These are phyloP conservation scores for Agrotis segetum DNA, from an alignment of 2,888 invertebrate genomes.

Conservation along the genomic window DNA sequence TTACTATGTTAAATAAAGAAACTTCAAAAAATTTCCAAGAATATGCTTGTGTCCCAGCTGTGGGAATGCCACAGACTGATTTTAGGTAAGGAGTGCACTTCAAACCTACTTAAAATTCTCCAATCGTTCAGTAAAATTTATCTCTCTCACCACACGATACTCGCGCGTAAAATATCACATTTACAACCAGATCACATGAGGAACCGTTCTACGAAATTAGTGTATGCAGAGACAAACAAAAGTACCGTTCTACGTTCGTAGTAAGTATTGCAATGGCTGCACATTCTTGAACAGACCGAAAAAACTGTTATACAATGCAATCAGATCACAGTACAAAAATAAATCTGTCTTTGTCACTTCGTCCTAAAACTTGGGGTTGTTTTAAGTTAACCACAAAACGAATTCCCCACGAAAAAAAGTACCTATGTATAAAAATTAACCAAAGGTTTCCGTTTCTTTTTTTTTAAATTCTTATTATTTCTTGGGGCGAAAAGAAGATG, in stretches of 20 bases:
- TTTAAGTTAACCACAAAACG: too few relatives aligned
- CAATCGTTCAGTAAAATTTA: constrained; percentile 37
- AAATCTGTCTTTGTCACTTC: too few relatives aligned
- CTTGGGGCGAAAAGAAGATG: too few relatives aligned
- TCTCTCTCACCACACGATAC: constrained; percentile 4
- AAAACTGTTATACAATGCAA: neutral
- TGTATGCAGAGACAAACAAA: constrained; percentile 29
- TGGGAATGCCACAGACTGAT: neutral
- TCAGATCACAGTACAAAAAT: too few relatives aligned
- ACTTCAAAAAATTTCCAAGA: neutral
- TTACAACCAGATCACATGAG: constrained; percentile 45
- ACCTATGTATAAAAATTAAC: too few relatives aligned
- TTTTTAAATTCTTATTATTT: too few relatives aligned
- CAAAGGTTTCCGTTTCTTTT: too few relatives aligned
- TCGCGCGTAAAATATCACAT: constrained; percentile 46
- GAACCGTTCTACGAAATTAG: constrained; percentile 49
- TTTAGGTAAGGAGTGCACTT: neutral
- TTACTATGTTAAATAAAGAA: neutral
- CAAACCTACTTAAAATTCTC: constrained; percentile 41
- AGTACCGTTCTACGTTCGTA: constrained; percentile 34
- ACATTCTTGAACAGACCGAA: constrained; percentile 1
- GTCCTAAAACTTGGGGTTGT: too few relatives aligned
- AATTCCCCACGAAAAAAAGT: too few relatives aligned
- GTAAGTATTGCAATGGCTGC: constrained; percentile 26
- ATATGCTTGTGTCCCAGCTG: neutral